Base-by-base conservation (phyloP, 2,797 vertebrate species). In the Muscicapa striata region DNA sequence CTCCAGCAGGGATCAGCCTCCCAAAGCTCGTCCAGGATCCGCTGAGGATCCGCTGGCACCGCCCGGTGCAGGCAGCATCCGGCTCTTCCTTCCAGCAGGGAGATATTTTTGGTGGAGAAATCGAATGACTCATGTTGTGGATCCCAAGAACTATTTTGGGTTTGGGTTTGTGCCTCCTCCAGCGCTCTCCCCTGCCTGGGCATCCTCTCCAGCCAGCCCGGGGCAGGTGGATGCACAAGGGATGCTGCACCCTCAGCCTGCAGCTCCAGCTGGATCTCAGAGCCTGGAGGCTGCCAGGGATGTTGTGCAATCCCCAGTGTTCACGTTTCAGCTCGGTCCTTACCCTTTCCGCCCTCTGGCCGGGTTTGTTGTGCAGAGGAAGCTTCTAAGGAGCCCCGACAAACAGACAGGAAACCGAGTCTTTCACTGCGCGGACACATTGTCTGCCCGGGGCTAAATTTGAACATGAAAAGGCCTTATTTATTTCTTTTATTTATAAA, bases 401-500 rank as follows among this genome's bases (percentile, higher is more conserved):
- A 97, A 97, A 97, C 93, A 95, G 96, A 98, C 98, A 98, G 98
- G 98, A 98, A 98, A 97, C 96, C 30, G 12, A 93, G 93, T 96
- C 95, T 96, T 91, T 95, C 74, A 7, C 83, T 84, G 87, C 23
- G 17, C 55, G 74, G 90, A 93, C 88, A 38, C 72, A 80, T 89
- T 89, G 97, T 95, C 64, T 94, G 91, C 93, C 80, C 5, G 22
- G 89, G 89, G 95, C 97, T 98, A 97, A 97, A 97, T 97, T 97
- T 95, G 97, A 95, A 97, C 90, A 91, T 43, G 11, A 85, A 82
- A 90, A 84, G 51, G 1, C 43, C 78, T 90, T 79, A 91, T 97
- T 94, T 87, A 82, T 94, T 96, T 90, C 74, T 91, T 97, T 96
- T 96, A 96, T 97, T 97, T 96, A 95, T 95, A 96, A 95, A 93